phyloP scores from a whole-genome alignment of 2,113 vertebrate genomes.

The Pterocles burchelli region DNA sequence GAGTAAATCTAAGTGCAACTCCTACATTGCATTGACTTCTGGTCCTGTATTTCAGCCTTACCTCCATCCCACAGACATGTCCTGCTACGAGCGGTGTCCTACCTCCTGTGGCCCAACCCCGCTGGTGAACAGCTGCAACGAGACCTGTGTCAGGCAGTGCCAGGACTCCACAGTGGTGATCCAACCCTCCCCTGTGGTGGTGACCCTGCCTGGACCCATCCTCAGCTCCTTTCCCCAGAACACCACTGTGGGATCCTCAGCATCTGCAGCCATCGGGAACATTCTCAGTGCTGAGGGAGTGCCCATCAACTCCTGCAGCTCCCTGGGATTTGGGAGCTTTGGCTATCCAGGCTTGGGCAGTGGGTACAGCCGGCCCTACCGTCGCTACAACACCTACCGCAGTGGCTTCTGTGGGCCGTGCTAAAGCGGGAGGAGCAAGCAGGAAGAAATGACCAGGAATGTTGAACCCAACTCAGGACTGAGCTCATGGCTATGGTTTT shows the following conservation, averaged over 20 bases:
- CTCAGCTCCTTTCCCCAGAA: conserved; percentile 45
- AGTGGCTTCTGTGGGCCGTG: not conserved
- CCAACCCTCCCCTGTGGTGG: not conserved
- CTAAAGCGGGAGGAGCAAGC: not conserved
- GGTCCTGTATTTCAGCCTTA: not conserved
- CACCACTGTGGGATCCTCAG: not conserved
- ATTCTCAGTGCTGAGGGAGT: not conserved
- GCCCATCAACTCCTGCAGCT: not conserved
- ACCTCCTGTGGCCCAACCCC: not conserved
- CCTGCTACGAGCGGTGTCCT: not conserved
- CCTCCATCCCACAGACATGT: not conserved
- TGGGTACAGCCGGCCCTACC: not conserved
- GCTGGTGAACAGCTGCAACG: not conserved
- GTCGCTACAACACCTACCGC: not conserved
- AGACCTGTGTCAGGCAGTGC: not conserved
- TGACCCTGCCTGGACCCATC: conserved; percentile 16
- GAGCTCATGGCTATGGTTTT: not conserved
- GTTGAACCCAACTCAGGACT: fast-evolving
- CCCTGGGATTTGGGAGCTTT: not conserved
- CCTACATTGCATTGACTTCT: not conserved
- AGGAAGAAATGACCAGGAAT: not conserved
- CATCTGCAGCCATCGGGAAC: not conserved
- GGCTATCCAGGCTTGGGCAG: not conserved
- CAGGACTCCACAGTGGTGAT: not conserved
- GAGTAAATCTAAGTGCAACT: fast-evolving